phyloP scores from a whole-genome alignment of 2,113 vertebrate species.

The Neotoma lepida region DNA sequence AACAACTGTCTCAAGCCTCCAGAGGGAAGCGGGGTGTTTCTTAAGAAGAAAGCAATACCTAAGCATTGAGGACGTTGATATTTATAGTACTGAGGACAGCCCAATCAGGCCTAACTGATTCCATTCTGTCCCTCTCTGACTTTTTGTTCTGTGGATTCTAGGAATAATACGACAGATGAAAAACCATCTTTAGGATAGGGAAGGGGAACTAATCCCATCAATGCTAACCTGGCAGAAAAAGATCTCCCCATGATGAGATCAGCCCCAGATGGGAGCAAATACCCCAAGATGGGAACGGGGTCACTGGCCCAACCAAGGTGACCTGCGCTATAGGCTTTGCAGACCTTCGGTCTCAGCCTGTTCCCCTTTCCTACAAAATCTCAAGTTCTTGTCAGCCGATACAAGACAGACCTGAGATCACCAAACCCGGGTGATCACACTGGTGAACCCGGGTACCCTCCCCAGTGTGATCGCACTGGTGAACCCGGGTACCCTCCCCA shows the following conservation, averaged over 20 bases:
- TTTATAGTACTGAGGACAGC: not conserved
- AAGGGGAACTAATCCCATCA: not conserved
- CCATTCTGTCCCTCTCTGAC: not conserved
- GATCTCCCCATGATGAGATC: not conserved
- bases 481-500: too few species aligned
- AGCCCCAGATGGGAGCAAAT: not conserved
- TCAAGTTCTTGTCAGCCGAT: not conserved
- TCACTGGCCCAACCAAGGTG: not conserved
- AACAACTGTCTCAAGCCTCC: too few species aligned
- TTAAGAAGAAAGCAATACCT: constrained; percentile 29
- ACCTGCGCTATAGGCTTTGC: not conserved
- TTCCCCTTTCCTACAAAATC: not conserved
- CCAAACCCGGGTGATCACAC: not conserved
- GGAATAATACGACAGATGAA: not conserved
- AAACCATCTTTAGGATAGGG: not conserved
- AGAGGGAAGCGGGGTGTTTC: not conserved
- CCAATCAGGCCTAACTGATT: not conserved
- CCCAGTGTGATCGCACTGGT: too few species aligned
- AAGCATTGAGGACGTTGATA: not conserved
- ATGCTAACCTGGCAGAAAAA: not conserved
- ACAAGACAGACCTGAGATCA: not conserved
- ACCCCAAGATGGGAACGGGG: not conserved
- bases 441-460: too few species aligned
- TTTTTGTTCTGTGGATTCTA: not conserved
- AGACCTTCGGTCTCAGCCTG: not conserved